A percentile compares a stretch with the other conserved stretches of the same genome.
These are phyloP conservation scores for Ceratotherium simum DNA, from an alignment of 2,113 vertebrate species.

Conservation along the genomic window DNA sequence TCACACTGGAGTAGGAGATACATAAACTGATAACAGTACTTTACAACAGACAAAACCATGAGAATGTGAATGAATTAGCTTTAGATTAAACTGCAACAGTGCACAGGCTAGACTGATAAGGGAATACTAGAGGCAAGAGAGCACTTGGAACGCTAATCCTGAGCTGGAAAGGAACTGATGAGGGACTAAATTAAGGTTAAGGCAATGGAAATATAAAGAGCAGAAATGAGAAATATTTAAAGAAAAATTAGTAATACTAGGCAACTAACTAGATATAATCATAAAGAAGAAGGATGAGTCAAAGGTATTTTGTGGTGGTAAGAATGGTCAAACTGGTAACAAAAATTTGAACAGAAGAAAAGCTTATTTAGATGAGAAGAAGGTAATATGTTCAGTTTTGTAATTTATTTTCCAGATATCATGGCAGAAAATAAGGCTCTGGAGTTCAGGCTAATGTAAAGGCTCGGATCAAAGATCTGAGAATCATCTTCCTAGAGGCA, in stretches of 20 bases:
- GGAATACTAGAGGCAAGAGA: background rate
- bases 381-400: background rate
- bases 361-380: slow-evolving; percentile 35
- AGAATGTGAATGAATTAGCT: slow-evolving; percentile 24
- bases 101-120: background rate
- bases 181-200: background rate
- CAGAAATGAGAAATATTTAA: slow-evolving; percentile 29
- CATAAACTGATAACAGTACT: background rate
- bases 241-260: background rate
- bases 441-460: slow-evolving; percentile 14
- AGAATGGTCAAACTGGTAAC: background rate
- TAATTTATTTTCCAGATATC: background rate
- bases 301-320: background rate
- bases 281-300: background rate
- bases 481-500: background rate
- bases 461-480: background rate
- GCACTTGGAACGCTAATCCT: background rate
- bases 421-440: background rate
- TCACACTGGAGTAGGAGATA: background rate
- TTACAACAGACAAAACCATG: background rate
- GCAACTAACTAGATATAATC: background rate
- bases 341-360: background rate
- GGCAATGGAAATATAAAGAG: slow-evolving; percentile 42
- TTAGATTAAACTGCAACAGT: slow-evolving; percentile 6
- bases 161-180: slow-evolving; percentile 1